phyloP scores from a whole-genome alignment of 2,888 invertebrate genomes.

The Euproctis similis region DNA sequence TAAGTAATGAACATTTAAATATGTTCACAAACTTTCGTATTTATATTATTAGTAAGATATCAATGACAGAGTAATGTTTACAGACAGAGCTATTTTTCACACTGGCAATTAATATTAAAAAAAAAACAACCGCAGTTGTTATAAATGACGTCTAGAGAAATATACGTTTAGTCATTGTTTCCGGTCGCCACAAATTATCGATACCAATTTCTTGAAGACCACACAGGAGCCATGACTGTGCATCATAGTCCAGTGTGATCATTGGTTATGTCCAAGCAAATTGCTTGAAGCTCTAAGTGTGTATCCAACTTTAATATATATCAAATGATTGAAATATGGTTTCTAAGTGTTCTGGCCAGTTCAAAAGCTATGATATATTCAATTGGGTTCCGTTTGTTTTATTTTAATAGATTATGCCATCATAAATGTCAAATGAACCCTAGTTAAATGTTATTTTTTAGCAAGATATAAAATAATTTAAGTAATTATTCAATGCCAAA shows the following conservation, averaged over 20 bases:
- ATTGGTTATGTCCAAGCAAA: background rate
- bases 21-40: no score
- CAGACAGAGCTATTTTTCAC: no score
- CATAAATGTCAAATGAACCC: no score
- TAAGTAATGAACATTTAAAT: no score
- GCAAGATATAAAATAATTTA: no score
- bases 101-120: no score
- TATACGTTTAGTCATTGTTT: background rate
- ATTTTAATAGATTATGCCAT: no score
- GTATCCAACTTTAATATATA: conserved; percentile 5
- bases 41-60: no score
- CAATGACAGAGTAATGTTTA: no score
- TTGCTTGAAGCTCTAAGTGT: conserved; percentile 7
- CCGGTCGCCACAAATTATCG: background rate
- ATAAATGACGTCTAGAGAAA: background rate
- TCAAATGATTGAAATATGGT: conserved; percentile 22
- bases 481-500: no score
- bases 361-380: conserved; percentile 8
- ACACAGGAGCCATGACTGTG: conserved; percentile 2
- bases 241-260: background rate
- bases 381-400: conserved; percentile 7
- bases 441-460: no score
- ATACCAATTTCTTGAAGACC: background rate
- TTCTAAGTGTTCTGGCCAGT: conserved; percentile 19
- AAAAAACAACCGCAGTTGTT: no score